Evolutionary conservation across 2,113 vertebrate genomes (phyloP).

Genomic region (Bujurquina vittata): DNA sequence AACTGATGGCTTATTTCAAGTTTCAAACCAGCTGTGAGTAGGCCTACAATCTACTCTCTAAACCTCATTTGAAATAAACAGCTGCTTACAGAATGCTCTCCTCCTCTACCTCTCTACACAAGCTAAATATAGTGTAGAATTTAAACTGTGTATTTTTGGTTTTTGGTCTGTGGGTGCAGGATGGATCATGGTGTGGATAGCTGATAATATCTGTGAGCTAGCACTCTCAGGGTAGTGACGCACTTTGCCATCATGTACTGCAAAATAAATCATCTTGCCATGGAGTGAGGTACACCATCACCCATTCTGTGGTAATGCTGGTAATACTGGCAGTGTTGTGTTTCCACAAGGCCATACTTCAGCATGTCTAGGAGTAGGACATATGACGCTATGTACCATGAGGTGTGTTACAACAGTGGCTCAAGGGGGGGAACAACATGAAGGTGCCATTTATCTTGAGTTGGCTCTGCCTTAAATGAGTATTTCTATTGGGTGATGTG

Average conservation of each 20-base stretch:
- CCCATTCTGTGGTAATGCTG: constrained; percentile 31
- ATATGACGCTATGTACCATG: neutral
- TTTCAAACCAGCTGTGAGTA: constrained; percentile 9
- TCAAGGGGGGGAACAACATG: neutral
- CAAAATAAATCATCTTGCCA: constrained; percentile 36
- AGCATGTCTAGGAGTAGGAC: neutral
- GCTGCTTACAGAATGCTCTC: constrained; percentile 34
- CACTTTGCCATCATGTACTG: constrained; percentile 38
- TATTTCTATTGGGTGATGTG: neutral
- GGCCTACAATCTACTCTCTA: constrained; percentile 17
- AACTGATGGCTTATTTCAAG: constrained; percentile 29
- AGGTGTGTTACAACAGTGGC: neutral
- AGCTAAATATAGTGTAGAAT: constrained; percentile 52
- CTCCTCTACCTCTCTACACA: constrained; percentile 21
- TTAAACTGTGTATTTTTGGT: constrained; percentile 44
- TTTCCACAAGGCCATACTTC: neutral
- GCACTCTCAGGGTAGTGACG: constrained; percentile 39
- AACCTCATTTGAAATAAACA: constrained; percentile 30
- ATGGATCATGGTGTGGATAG: constrained; percentile 46
- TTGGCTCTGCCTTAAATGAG: neutral
- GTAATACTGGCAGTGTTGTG: constrained; percentile 5
- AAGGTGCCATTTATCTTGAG: neutral
- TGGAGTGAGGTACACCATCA: constrained; percentile 32
- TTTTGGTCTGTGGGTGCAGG: constrained; percentile 49
- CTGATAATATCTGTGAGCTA: constrained; percentile 60